Base-by-base conservation (phyloP, 1,140 invertebrate species). In the Ceratina calcarata region DNA sequence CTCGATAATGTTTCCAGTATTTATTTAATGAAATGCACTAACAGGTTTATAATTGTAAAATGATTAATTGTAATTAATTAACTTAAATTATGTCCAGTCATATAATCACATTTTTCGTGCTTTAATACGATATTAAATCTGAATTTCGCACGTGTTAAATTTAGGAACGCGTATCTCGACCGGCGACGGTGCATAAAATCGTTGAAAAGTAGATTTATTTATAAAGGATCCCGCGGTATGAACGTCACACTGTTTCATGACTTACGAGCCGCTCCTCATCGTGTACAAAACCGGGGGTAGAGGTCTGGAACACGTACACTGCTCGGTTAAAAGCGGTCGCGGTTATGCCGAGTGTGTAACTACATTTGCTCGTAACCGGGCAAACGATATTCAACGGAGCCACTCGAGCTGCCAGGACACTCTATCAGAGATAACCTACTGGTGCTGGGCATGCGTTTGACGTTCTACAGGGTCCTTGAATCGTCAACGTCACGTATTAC, bases 371-470 rank as follows among this genome's bases (percentile, higher is more conserved):
- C 18, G 57, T 75, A 85, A 82, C 76, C 37, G 57, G 66, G 65
- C 45, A 84, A 69, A 84, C 37, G 80, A 64, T 77, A 78, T 76
- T 24, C 61, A 51, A 72, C 68, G 45, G 68, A 24, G 58, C 62
- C 58, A 53, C 61, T 86, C 64, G 77, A 81, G 22, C 64, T 16
- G 62, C 61, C 68, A 76, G 72, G 49, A 73, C 72, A 81, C 82
- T 87, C 86, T 66, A 86, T 84, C 69, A 74, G 68, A 79, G 76
- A 45, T 70, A 75, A 58, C 64, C 74, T 61, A 61, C 24, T 51
- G 37, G 37, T 45, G 32, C 45, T 18, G 53, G 62, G 68, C 55
- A 74, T 86, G 85, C 80, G 65, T 81, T 87, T 86, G 84, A 87
- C 82, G 84, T 78, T 83, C 55, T 78, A 86, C 74, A 58, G 81